Evolutionary conservation across 2,888 invertebrate species (phyloP), one percentile per base, ranked within the genome.

Genomic region (Dicycla oo): DNA sequence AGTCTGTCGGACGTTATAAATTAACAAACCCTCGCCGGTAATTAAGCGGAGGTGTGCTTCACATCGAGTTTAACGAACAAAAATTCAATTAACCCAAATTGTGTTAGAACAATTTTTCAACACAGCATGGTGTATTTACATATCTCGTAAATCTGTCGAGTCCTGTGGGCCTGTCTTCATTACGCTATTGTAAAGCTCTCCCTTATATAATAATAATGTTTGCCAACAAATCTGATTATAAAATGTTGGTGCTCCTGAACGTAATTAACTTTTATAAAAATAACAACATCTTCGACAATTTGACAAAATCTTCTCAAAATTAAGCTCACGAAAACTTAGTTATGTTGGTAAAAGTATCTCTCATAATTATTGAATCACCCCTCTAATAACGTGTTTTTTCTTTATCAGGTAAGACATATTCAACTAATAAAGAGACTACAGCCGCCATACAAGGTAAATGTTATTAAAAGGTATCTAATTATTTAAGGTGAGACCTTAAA

Each of bases 41-140:
- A 95, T 95, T 95, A 94, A 94, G 90, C 88, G 86, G 90, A 94
- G 94, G 94, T 94, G 94, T 93, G 92, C 91, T 93, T 92, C 92
- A 92, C 92, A 92, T 94, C 84, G 89, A 93, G 91, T 91, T 93
- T 93, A 92, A 92, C 90, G 92, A 92, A 93, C 91, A 93, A 95
- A 94, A 95, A 95, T 94, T 94, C 93, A 94, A 94, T 94, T 94
- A 94, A 92, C 92, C 92, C 88, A 92, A 93, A 93, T 94, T 93
- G 90, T 91, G 89, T 91, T 91, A 89, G 69, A 90, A 89, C 90
- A 90, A 90, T 93, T 93, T 94, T 92, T 92, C 87, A 91, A 92
- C 91, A 87, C 83, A 88, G 86, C 83, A 85, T 84, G 79, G 86
- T 89, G 84, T 91, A 92, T 93, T 93, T 92, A 91, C 90, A 90